Evolutionary conservation across 2,888 invertebrate species (phyloP).

Genomic region (Phengaris arion): DNA sequence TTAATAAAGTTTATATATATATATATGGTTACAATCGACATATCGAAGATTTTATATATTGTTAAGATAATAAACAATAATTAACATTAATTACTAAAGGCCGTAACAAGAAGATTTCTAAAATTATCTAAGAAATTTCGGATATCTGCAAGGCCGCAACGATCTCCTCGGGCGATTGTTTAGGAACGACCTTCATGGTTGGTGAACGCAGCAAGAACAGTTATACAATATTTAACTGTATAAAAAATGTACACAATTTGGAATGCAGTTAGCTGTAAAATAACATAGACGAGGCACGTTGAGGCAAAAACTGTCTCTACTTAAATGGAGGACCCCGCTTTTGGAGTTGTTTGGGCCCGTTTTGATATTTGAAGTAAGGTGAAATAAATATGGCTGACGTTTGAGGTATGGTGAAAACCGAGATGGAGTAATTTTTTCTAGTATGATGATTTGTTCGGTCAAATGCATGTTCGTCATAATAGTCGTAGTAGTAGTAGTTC

Average conservation of each 20-base stretch:
- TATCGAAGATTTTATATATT: not conserved
- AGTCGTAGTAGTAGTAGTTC: too few species aligned
- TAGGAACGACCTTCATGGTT: slow-evolving; percentile 38
- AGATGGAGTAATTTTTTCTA: too few species aligned
- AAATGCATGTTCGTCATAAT: too few species aligned
- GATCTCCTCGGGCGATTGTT: slow-evolving; percentile 38
- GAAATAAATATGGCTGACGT: too few species aligned
- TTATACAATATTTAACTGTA: slow-evolving; percentile 6
- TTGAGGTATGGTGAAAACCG: too few species aligned
- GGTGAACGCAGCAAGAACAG: slow-evolving; percentile 14
- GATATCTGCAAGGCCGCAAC: slow-evolving; percentile 43
- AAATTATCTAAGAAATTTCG: slow-evolving; percentile 41
- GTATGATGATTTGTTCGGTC: too few species aligned
- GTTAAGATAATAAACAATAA: not conserved
- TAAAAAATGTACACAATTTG: not conserved
- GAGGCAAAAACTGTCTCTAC: too few species aligned
- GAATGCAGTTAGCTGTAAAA: not conserved
- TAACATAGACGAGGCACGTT: too few species aligned
- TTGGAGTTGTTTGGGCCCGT: too few species aligned
- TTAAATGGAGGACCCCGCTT: too few species aligned
- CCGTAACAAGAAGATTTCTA: slow-evolving; percentile 36
- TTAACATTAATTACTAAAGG: slow-evolving; percentile 8
- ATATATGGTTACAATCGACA: not conserved
- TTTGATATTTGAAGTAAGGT: too few species aligned
- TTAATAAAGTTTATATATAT: not conserved